Base-by-base conservation (phyloP, 2,113 vertebrate genomes). In the Acrocephalus kingi region DNA sequence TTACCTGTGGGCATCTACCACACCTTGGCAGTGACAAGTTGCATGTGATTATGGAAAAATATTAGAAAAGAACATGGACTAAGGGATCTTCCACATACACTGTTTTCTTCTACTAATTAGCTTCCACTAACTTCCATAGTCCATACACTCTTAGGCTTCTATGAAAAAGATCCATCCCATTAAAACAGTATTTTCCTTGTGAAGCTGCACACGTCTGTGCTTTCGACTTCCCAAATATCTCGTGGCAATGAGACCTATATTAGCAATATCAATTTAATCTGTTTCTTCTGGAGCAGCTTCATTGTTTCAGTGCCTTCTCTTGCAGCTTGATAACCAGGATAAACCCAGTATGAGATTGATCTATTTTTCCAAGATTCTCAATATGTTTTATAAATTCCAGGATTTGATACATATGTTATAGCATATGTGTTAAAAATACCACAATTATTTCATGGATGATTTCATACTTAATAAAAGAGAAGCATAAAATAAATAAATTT, bases 101-200 rank as follows among this genome's bases (percentile, higher is more conserved):
- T 12, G 2, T 55, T 11, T 13, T 61, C 41, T 79, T 56, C 41
- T 56, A 23, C 16, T 28, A 33, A 27, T 37, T 27, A 74, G 15
- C 15, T 74, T 23, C 19, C 23, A n/a, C 12, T 39, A 61, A 27
- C 15, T 75, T 39, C 33, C 74, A 12, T 49, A n/a, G 8, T 41
- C 51, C 20, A 20, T 41, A 28, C 2, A 2, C 13, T 45, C 27
- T 25, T 71, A 64, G 7, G 10, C 37, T 89, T 55, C n/a, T 54
- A 0, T n/a, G n/a, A 15, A 49, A 31, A 61, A 77, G 0, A 3
- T 73, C 20, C 0, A 0, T 25, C 13, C 2, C 23, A 33, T 39
- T 62, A 52, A 25, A 24, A 19, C 4, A 46, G 4, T 45, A 15
- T 20, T 77, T 15, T 11, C 14, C 10, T 58, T n/a, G 16, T 59